phyloP scores from a whole-genome alignment of 23 tunicate genomes.

The Halocynthia roretzi region DNA sequence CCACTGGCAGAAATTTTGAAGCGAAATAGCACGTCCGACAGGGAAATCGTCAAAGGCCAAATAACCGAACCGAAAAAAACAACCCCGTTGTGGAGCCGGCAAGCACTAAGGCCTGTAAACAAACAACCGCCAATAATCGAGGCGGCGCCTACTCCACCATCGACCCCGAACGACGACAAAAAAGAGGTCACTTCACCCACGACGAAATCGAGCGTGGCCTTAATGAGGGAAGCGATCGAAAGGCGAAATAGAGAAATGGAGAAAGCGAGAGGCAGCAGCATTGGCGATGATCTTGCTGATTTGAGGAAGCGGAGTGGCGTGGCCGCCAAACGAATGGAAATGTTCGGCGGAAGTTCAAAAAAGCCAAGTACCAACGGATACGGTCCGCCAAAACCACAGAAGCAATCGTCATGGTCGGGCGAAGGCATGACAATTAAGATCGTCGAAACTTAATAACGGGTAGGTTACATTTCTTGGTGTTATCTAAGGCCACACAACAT shows the following conservation, averaged over 20 bases:
- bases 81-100: conserved; percentile 10
- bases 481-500: no score
- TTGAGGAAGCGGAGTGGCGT: background rate
- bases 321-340: conserved; percentile 1
- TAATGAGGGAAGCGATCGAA: conserved; percentile 12
- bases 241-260: conserved; percentile 11
- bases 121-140: background rate
- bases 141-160: background rate
- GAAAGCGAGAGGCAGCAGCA: background rate
- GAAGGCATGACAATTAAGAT: conserved; percentile 53
- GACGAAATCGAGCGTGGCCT: conserved; percentile 3
- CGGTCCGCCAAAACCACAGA: background rate
- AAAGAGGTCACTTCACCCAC: background rate
- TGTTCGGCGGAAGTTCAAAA: conserved; percentile 23
- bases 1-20: conserved; percentile 12
- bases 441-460: conserved; percentile 37
- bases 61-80: conserved; percentile 8
- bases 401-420: conserved; percentile 20
- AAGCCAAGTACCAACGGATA: conserved; percentile 1
- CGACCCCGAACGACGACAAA: background rate
- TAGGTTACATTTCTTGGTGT: no score
- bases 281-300: conserved; percentile 5
- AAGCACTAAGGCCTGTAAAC: conserved; percentile 3
- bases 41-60: background rate
- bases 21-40: background rate